Conservation (phyloP, 2,113 vertebrate species). For the Esox niger region DNA sequence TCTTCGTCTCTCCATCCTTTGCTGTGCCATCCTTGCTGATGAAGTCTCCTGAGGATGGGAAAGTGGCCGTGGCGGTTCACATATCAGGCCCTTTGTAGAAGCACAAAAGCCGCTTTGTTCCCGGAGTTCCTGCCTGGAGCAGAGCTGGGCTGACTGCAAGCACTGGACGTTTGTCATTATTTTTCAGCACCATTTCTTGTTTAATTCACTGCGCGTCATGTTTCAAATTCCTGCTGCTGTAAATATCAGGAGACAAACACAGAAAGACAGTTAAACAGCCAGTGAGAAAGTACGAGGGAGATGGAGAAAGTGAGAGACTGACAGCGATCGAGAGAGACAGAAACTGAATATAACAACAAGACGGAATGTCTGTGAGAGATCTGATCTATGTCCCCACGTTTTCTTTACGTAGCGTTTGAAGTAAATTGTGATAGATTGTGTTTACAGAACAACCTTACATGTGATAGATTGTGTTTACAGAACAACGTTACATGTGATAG, state of each 20-base stretch:
- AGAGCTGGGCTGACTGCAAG: conserved; percentile 45
- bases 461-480: no score
- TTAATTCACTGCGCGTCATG: conserved; percentile 56
- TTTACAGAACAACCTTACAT: no score
- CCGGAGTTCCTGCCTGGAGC: conserved; percentile 57
- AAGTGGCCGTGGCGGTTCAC: conserved; percentile 62
- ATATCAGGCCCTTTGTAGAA: conserved; percentile 65
- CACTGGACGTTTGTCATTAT: conserved; percentile 54
- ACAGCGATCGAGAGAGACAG: not conserved
- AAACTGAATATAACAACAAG: no score
- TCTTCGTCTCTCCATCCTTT: not conserved
- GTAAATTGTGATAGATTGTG: no score
- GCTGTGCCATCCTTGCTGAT: conserved; percentile 61
- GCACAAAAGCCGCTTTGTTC: conserved; percentile 73
- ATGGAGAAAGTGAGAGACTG: not conserved
- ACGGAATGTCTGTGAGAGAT: no score
- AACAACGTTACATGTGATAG: no score
- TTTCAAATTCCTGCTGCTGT: conserved; percentile 43
- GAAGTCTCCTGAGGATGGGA: conserved; percentile 68
- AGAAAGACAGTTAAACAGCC: no score
- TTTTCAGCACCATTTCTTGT: conserved; percentile 65
- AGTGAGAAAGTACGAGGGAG: not conserved
- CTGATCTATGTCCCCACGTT: no score
- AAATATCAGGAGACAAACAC: no score
- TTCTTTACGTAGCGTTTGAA: no score